These are phyloP conservation scores for Drosophila sp. DNA, from an alignment of 1,140 invertebrate genomes.

Conservation along the genomic window DNA sequence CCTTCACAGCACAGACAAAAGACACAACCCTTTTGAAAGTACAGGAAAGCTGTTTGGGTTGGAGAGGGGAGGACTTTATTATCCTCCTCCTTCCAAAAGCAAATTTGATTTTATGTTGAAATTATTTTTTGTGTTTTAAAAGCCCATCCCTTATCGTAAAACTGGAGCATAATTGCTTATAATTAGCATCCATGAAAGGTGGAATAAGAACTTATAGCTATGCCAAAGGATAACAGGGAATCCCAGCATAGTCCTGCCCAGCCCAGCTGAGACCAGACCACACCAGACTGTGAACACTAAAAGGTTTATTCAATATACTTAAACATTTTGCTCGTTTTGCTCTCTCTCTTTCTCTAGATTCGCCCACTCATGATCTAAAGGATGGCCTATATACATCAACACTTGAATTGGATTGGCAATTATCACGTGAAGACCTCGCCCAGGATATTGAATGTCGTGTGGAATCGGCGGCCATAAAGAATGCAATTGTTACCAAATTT, in stretches of 20 bases:
- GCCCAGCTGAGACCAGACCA: too few species aligned
- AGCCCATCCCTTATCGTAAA: conserved; percentile 46
- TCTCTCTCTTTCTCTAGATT: conserved; percentile 48
- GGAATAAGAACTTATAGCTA: conserved; percentile 8
- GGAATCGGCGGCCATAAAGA: conserved; percentile 88
- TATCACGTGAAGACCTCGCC: conserved; percentile 90
- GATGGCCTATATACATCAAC: conserved; percentile 87
- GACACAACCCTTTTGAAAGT: conserved; percentile 1
- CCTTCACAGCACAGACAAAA: conserved; percentile 4
- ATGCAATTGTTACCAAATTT: conserved; percentile 84
- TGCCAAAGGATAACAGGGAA: background rate
- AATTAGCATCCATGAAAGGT: conserved; percentile 40
- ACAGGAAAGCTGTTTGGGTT: too few species aligned
- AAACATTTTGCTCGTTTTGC: background rate
- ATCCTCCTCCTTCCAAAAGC: conserved; percentile 12
- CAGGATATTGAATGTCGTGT: conserved; percentile 91
- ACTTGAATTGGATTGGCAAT: conserved; percentile 86
- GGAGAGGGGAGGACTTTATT: too few species aligned
- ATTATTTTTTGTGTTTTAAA: conserved; percentile 41
- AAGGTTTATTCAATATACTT: conserved; percentile 1
- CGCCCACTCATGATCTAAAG: conserved; percentile 79
- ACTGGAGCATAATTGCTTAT: conserved; percentile 28
- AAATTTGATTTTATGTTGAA: conserved; percentile 33
- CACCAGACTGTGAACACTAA: background rate
- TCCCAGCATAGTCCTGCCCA: too few species aligned